Evolutionary conservation across 2,797 vertebrate genomes (phyloP), one percentile per base, ranked within the genome.

Genomic region (Crossoptilon crossoptilon): DNA sequence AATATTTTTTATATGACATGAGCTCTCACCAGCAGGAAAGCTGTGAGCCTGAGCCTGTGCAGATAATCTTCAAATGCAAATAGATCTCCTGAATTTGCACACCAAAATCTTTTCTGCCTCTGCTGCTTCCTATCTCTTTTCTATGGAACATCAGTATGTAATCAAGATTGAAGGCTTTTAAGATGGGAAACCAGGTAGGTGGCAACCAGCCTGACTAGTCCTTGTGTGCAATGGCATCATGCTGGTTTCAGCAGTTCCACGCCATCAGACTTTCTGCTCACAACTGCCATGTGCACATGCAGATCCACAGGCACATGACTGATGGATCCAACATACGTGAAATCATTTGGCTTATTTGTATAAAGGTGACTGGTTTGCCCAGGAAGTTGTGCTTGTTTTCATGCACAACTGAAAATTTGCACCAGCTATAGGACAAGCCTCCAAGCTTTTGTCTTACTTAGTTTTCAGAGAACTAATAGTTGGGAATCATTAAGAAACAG

Each of bases 181-280:
- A 91, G 83, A 74, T 26, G 91, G 84, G 77, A 96, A 94, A 94
- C 37, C 90, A 76, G 44, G 77, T 86, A 96, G 94, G 96, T 91
- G 83, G 90, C 80, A 96, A 96, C 96, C 90, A 93, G 95, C 90
- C 60, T 1, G 2, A 95, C 95, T 31, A 73, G 95, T 96, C 83
- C 80, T 90, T 46, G 64, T 64, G 33, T 71, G 56, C 23, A 43
- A 64, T 93, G 85, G 48, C 35, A 68, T 94, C 56, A 64, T 93
- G 91, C 77, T 90, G 83, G 76, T 92, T 96, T 92, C 90, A 86
- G 88, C 77, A 94, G 85, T 1, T 79, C 71, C 66, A 70, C 60
- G 53, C 53, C 88, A 87, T 7, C 3, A 27, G 73, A 73, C 59
- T 37, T 88, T 75, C 46, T 0, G 0, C 51, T 78, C 49, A 39